These are phyloP conservation scores for Archegozetes longisetosus DNA, from an alignment of 1,140 invertebrate species.

Conservation along the genomic window DNA sequence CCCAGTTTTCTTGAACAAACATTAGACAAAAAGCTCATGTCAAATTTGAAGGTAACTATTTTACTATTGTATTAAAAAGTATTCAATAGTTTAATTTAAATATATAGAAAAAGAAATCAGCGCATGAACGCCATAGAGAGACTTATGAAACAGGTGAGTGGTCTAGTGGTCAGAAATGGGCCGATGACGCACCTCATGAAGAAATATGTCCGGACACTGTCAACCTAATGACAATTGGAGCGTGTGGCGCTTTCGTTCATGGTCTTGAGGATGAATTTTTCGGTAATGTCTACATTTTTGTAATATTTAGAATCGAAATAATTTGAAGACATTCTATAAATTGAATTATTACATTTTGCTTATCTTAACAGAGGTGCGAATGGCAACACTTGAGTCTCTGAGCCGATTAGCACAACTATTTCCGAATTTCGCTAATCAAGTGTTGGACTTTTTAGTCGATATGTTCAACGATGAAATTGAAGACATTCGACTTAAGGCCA, in stretches of 20 bases:
- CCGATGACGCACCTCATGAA: constrained; percentile 68
- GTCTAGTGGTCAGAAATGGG: constrained; percentile 79
- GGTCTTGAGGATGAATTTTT: constrained; percentile 95
- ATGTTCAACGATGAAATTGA: constrained; percentile 99
- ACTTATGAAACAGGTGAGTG: constrained; percentile 67
- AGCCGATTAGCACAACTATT: constrained; percentile 72
- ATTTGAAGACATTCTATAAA: not conserved
- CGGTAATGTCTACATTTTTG: constrained; percentile 34
- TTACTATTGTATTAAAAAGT: constrained; percentile 13
- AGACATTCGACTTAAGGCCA: constrained; percentile 79
- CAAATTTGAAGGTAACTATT: constrained; percentile 55
- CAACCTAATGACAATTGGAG: constrained; percentile 72
- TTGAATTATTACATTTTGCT: constrained; percentile 20
- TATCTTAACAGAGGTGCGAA: constrained; percentile 59
- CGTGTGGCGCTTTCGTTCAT: constrained; percentile 95
- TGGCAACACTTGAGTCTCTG: constrained; percentile 80
- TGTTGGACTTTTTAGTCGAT: constrained; percentile 90
- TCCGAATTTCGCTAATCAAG: constrained; percentile 62
- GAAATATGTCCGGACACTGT: constrained; percentile 55
- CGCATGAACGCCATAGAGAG: constrained; percentile 64
- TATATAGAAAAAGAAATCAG: constrained; percentile 34
- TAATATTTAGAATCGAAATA: not conserved
- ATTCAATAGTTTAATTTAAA: not conserved
- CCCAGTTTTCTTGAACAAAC: constrained; percentile 84
- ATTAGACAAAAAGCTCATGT: constrained; percentile 97